A percentile compares a stretch with the other conserved stretches of the same genome.
phyloP scores from a whole-genome alignment of 2,113 vertebrate genomes.

The Epinephelus cyanopodus region DNA sequence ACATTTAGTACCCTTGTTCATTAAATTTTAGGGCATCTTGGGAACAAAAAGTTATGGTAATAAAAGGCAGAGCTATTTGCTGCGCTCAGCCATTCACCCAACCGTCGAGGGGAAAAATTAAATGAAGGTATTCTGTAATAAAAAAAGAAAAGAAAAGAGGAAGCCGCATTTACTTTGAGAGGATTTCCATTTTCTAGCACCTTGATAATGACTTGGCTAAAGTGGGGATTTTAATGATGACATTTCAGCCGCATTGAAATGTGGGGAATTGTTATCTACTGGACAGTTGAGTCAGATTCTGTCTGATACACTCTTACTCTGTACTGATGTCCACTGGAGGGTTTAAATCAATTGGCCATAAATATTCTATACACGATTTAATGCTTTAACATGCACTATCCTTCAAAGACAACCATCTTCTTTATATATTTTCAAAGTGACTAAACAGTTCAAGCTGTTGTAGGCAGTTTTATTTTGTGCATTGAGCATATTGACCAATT shows the following conservation, averaged over 20 bases:
- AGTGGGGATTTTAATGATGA: slow-evolving; percentile 8
- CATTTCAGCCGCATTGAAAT: neutral
- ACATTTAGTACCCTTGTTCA: slow-evolving; percentile 4
- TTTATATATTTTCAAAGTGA: no score
- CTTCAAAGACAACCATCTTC: neutral
- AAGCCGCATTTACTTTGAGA: neutral
- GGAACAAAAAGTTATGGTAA: neutral
- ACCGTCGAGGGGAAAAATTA: neutral
- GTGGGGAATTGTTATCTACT: neutral
- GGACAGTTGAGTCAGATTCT: neutral
- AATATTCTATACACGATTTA: no score
- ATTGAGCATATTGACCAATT: no score
- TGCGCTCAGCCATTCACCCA: neutral
- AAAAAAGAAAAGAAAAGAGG: neutral
- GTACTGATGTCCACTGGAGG: no score
- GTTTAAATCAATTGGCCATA: neutral
- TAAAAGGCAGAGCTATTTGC: slow-evolving; percentile 13
- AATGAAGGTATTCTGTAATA: neutral
- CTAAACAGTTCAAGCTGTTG: no score
- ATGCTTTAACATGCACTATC: no score
- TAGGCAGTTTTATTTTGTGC: no score
- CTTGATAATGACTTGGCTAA: neutral
- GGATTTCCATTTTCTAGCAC: neutral
- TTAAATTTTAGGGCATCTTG: neutral
- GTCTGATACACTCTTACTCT: neutral